Conservation (phyloP, 2,113 vertebrate species). For the Phaethornis superciliosus region DNA sequence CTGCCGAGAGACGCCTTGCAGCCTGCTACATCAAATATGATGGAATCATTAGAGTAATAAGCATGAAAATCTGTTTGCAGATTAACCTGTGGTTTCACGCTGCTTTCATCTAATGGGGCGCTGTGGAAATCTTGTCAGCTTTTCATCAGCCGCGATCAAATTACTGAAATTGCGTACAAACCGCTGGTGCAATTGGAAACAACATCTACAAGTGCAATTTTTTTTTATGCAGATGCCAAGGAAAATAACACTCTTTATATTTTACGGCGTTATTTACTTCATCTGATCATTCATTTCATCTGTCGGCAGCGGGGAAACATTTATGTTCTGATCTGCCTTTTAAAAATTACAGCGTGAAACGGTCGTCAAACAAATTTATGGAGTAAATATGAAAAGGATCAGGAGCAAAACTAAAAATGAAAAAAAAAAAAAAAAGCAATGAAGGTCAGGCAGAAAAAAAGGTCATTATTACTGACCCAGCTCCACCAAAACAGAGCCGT, state of each 20-base stretch:
- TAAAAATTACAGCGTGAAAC: not conserved
- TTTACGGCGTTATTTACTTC: conserved; percentile 69
- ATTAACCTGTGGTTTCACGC: conserved; percentile 89
- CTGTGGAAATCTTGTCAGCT: conserved; percentile 84
- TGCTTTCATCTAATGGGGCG: conserved; percentile 89
- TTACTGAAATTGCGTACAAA: conserved; percentile 83
- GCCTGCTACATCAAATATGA: conserved; percentile 91
- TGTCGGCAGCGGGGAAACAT: not conserved
- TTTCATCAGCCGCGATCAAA: conserved; percentile 89
- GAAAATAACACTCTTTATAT: conserved; percentile 74
- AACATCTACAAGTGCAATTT: conserved; percentile 74
- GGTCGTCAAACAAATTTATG: conserved; percentile 1
- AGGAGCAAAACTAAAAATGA: not conserved
- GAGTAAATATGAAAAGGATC: conserved; percentile 15
- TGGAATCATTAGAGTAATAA: conserved; percentile 99
- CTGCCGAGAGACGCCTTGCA: conserved; percentile 84
- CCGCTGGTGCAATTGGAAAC: conserved; percentile 82
- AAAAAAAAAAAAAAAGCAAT: not conserved
- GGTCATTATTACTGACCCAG: not conserved
- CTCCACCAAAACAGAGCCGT: not conserved
- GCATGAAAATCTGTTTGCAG: conserved; percentile 98
- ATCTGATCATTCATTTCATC: conserved; percentile 48
- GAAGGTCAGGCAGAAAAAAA: not conserved
- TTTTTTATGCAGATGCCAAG: conserved; percentile 77
- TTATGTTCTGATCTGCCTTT: not conserved